Percentiles rank a stretch among this genome's conserved stretches.
phyloP scores from a whole-genome alignment of 2,113 vertebrate genomes.

The Cyprinodon brontotheroides region DNA sequence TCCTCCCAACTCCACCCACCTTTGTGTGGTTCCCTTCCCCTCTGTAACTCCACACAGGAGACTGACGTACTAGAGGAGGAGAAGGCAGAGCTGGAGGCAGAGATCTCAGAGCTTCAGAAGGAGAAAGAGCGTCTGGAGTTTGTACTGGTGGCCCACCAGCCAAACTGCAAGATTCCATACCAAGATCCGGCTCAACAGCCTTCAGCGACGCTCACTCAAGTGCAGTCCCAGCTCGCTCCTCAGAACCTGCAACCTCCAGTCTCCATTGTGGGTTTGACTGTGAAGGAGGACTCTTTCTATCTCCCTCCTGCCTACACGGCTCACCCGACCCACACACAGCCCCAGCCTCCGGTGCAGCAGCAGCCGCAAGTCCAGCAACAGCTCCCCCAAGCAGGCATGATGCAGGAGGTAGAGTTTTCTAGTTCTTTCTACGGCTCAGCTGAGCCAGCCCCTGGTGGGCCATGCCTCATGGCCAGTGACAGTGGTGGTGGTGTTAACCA shows the following conservation, averaged over 20 bases:
- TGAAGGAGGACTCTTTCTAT: conserved; percentile 89
- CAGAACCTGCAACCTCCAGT: conserved; percentile 67
- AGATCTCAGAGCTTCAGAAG: conserved; percentile 94
- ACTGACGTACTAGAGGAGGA: conserved; percentile 95
- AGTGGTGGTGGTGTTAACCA: conserved; percentile 79
- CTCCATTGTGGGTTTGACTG: conserved; percentile 80
- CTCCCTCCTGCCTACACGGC: conserved; percentile 82
- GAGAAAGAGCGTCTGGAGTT: conserved; percentile 96
- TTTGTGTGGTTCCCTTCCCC: conserved; percentile 12
- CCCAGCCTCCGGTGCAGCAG: conserved; percentile 76
- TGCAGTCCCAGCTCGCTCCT: conserved; percentile 55
- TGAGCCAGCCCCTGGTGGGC: conserved; percentile 82
- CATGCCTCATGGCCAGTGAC: conserved; percentile 81
- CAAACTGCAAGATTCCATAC: conserved; percentile 90
- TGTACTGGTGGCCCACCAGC: conserved; percentile 92
- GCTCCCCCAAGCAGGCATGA: conserved; percentile 77
- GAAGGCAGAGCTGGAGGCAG: conserved; percentile 92
- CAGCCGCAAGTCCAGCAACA: conserved; percentile 65
- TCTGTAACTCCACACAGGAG: conserved; percentile 80
- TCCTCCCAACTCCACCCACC: conserved; percentile 24
- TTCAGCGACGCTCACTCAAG: conserved; percentile 61
- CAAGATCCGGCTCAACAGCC: conserved; percentile 79
- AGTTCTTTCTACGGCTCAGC: conserved; percentile 91
- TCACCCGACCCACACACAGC: conserved; percentile 74
- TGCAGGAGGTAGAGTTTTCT: conserved; percentile 91